Conservation (phyloP, 1,140 invertebrate species). For the Stratiolaelaps scimitus region DNA sequence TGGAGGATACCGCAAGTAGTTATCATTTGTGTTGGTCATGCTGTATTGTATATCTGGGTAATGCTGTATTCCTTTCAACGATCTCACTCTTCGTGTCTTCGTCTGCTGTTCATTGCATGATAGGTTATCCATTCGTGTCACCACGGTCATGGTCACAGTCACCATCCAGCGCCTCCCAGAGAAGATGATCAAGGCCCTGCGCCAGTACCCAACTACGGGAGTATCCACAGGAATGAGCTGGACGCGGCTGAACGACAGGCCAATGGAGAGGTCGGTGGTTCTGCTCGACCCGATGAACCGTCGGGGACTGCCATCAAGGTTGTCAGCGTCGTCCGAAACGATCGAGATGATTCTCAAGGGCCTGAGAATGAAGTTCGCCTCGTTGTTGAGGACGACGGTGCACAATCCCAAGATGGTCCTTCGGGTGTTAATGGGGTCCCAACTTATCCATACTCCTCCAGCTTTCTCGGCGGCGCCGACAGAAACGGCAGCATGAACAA, state of each 20-base stretch:
- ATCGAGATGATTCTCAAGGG: no score
- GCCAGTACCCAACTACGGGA: neutral
- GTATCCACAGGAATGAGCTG: neutral
- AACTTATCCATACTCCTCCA: neutral
- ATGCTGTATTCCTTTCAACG: neutral
- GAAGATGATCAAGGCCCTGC: constrained; percentile 30
- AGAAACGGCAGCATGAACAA: constrained; percentile 30
- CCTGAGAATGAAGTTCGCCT: neutral
- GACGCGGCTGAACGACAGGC: neutral
- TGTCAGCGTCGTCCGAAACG: no score
- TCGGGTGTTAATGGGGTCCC: neutral
- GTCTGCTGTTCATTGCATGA: constrained; percentile 2
- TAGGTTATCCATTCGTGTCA: constrained; percentile 7
- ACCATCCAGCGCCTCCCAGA: constrained; percentile 31
- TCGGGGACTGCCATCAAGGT: no score
- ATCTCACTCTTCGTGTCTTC: neutral
- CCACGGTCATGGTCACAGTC: constrained; percentile 35
- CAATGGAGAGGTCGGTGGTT: no score
- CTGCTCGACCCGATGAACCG: no score
- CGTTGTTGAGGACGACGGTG: constrained; percentile 2
- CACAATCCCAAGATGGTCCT: neutral
- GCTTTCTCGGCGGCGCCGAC: neutral
- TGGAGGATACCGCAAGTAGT: no score
- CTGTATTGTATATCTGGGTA: no score
- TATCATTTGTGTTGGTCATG: no score